Evolutionary conservation across 2,113 vertebrate species (phyloP).

Genomic region (Heterochromis multidens): DNA sequence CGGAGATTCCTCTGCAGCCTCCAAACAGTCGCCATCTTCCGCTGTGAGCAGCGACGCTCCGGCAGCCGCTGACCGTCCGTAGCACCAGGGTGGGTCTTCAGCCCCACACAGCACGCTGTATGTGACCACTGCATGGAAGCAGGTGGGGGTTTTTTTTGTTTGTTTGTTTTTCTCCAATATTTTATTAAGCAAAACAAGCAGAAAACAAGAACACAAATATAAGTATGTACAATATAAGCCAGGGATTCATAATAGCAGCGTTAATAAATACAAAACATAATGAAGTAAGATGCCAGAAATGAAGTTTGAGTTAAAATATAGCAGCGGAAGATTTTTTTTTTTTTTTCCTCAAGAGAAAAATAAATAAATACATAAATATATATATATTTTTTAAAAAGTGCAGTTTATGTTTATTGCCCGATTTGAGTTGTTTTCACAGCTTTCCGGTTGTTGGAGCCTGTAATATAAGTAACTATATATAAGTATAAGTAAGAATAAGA

Average conservation of each 20-base stretch:
- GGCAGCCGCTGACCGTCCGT: neutral
- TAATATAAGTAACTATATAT: too few species aligned
- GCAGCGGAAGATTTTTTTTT: neutral
- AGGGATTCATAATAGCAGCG: too few species aligned
- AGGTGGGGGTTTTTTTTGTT: neutral
- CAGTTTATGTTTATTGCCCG: neutral
- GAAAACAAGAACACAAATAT: too few species aligned
- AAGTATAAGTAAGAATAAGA: too few species aligned
- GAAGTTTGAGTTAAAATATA: neutral
- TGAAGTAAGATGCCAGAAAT: neutral
- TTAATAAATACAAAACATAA: too few species aligned
- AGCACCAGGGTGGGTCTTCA: slow-evolving; percentile 29
- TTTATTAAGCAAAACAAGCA: too few species aligned
- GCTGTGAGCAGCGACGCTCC: slow-evolving; percentile 45
- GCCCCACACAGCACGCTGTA: neutral
- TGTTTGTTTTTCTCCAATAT: neutral
- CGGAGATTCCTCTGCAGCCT: slow-evolving; percentile 62
- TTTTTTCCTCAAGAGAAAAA: neutral
- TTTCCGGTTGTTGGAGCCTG: neutral
- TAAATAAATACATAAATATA: neutral
- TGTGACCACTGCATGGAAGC: neutral
- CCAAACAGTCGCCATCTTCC: slow-evolving; percentile 79
- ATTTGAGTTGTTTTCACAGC: neutral
- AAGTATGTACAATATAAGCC: too few species aligned
- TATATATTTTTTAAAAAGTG: too few species aligned